Evolutionary conservation across 1,140 invertebrate genomes (phyloP).

Genomic region (Lanistes nyassanus): DNA sequence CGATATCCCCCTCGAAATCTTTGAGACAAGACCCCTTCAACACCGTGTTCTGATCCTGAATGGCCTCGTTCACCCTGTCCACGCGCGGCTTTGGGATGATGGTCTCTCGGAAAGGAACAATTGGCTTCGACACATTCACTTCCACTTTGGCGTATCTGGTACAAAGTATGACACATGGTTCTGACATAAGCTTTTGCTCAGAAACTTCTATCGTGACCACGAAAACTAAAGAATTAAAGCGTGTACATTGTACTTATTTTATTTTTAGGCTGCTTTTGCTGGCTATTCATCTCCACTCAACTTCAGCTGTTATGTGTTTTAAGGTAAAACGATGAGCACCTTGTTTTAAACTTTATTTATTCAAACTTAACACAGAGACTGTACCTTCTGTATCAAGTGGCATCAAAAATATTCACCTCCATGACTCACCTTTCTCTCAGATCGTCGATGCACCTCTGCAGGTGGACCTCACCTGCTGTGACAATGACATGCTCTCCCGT

Average conservation of each 20-base stretch:
- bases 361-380: too few relatives aligned
- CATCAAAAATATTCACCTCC: not conserved
- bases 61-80: conserved; percentile 90
- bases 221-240: too few relatives aligned
- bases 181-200: not conserved
- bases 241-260: too few relatives aligned
- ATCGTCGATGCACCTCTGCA: conserved; percentile 93
- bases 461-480: conserved; percentile 96
- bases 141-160: conserved; percentile 86
- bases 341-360: too few relatives aligned
- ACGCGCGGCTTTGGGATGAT: conserved; percentile 83
- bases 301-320: too few relatives aligned
- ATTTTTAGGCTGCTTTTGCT: too few relatives aligned
- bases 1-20: conserved; percentile 47
- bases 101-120: conserved; percentile 96
- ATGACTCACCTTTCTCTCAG: conserved; percentile 71
- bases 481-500: conserved; percentile 96
- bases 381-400: too few relatives aligned
- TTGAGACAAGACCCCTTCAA: conserved; percentile 35
- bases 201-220: not conserved
- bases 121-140: conserved; percentile 91
- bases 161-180: conserved; percentile 49
- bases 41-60: conserved; percentile 71
- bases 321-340: too few relatives aligned
- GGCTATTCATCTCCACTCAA: too few relatives aligned